phyloP scores from a whole-genome alignment of 2,113 vertebrate species.

The Echinops telfairi region DNA sequence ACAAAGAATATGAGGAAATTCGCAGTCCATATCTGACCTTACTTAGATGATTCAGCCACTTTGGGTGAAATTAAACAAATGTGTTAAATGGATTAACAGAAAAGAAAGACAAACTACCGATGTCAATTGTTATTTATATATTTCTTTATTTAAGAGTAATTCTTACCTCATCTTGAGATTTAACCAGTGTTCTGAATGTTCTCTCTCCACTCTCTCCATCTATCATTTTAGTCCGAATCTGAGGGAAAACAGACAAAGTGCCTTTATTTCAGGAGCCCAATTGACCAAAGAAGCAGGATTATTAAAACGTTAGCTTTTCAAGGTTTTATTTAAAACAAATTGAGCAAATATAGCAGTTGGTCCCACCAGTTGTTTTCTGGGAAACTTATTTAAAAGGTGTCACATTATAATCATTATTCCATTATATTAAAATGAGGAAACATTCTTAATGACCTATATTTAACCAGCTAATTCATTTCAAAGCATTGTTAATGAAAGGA shows the following conservation, averaged over 20 bases:
- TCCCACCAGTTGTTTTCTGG: background rate
- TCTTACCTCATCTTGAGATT: conserved; percentile 98
- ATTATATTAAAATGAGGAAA: background rate
- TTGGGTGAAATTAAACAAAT: background rate
- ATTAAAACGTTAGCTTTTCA: background rate
- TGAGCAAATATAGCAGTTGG: background rate
- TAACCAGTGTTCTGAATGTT: conserved; percentile 96
- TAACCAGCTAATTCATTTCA: background rate
- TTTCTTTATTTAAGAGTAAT: conserved; percentile 58
- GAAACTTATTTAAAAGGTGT: conserved; percentile 8
- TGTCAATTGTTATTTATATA: background rate
- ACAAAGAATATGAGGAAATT: background rate
- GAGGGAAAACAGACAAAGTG: conserved; percentile 27
- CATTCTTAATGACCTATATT: background rate
- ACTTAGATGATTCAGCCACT: background rate
- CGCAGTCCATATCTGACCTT: background rate
- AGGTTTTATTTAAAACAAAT: background rate
- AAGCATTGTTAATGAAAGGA: background rate
- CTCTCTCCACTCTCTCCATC: conserved; percentile 95
- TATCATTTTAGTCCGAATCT: conserved; percentile 99
- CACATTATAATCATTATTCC: background rate
- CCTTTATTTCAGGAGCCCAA: conserved; percentile 38
- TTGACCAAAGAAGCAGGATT: background rate
- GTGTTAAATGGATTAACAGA: background rate
- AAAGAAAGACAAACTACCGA: background rate